Percentiles rank a stretch among this genome's conserved stretches.
Conservation (phyloP, 1,140 invertebrate genomes). For the Limonius californicus region DNA sequence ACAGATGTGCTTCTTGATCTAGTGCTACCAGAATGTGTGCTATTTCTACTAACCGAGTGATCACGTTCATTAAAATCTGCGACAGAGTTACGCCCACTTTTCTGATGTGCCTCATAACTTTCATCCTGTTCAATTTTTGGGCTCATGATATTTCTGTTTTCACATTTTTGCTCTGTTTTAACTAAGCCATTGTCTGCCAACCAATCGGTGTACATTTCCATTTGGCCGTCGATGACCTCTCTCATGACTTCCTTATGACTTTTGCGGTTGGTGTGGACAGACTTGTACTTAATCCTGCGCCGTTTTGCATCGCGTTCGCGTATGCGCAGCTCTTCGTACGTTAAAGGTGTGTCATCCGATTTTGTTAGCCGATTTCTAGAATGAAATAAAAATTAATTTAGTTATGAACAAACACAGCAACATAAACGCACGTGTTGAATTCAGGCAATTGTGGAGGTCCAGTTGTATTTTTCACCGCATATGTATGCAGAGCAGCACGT, state of each 20-base stretch:
- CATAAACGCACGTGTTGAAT: conserved; percentile 41
- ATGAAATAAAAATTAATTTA: too few relatives aligned
- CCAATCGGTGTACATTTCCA: conserved; percentile 41
- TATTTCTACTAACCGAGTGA: conserved; percentile 24
- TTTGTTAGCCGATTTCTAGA: background rate
- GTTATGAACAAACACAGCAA: background rate
- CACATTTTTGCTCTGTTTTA: background rate
- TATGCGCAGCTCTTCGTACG: conserved; percentile 51
- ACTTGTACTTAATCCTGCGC: conserved; percentile 58
- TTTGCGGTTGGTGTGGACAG: conserved; percentile 60
- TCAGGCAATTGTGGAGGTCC: conserved; percentile 37
- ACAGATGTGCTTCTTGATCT: conserved; percentile 4
- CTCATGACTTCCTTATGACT: conserved; percentile 60
- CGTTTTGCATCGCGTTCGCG: conserved; percentile 61
- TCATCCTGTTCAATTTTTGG: background rate
- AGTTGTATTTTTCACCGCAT: conserved; percentile 48
- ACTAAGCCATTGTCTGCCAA: conserved; percentile 5
- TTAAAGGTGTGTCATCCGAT: conserved; percentile 24
- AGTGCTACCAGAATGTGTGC: conserved; percentile 25
- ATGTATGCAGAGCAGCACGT: conserved; percentile 51
- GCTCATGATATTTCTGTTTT: background rate
- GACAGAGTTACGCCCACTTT: conserved; percentile 4
- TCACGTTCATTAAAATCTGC: conserved; percentile 13
- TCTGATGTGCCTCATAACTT: background rate
- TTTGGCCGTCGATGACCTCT: conserved; percentile 60